Evolutionary conservation across 2,888 invertebrate genomes (phyloP), one percentile per base, ranked within the genome.

Genomic region (Callinectes sapidus): DNA sequence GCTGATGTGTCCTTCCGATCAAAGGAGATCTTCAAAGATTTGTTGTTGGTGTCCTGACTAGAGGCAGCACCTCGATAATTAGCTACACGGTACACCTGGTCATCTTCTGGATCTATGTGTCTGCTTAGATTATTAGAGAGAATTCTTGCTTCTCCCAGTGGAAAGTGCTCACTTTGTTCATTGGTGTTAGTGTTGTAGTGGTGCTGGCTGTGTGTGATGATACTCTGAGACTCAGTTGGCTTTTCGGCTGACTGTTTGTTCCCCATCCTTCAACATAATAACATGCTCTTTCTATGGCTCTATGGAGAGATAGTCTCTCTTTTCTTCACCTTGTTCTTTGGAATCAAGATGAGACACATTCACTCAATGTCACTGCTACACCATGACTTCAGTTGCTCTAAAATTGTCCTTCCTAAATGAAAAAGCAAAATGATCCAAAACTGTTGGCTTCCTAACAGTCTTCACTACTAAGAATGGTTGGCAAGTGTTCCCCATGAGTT

Each of bases 1-100:
- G 87, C 77, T 54, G 92, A 92, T 28, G 90, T 54, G 71, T 92
- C 92, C 32, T 77, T 92, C 39, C 90, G 39, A 54, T 92, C 87
- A 39, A 90, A 92, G 35, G 66, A 39, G 39, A 92, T 92, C 71
- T 39, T 92, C 23, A 92, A 23, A 10, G 39, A n/a, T 55, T 32
- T 92, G 71, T 32, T 66, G 85, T 23, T 61, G 32, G 66, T 39
- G 42, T 89, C 18, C 85, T 61, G 35, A 55, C 48, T 28, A 13
- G 54, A 35, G 61, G 39, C 28, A 16, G 54, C n/a, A 13, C 35
- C 85, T 32, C 10, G 16, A n/a, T 39, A 48, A 10, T 81, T 81
- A 66, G 23, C 39, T n/a, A 87, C n/a, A 35, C 39, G 61, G 6
- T 16, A 54, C 18, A 35, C 66, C 13, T 16, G 5, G 0, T 32